Conservation (phyloP, 1,140 invertebrate species). For the Drosophila nikananu region DNA sequence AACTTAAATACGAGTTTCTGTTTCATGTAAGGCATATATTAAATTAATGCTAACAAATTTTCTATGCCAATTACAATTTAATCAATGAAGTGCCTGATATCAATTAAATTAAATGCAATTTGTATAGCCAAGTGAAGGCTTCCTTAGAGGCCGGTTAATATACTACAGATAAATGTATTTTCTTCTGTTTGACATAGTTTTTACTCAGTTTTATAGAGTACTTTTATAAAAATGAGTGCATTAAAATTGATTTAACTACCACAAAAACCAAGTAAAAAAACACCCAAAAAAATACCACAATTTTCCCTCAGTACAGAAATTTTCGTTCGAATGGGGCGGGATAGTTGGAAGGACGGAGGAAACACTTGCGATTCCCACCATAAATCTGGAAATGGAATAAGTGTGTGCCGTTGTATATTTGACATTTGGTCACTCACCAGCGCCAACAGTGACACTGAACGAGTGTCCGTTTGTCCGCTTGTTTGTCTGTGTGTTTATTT, state of each 20-base stretch:
- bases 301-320: slow-evolving; percentile 14
- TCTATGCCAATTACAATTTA: background rate
- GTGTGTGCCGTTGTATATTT: slow-evolving; percentile 75
- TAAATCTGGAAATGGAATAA: slow-evolving; percentile 82
- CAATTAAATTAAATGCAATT: background rate
- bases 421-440: slow-evolving; percentile 77
- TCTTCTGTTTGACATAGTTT: background rate
- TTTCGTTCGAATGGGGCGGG: slow-evolving; percentile 4
- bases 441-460: slow-evolving; percentile 51
- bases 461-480: slow-evolving; percentile 29
- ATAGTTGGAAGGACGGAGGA: slow-evolving; percentile 21
- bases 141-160: too few relatives aligned
- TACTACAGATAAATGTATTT: too few relatives aligned
- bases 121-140: too few relatives aligned
- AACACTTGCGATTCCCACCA: slow-evolving; percentile 53
- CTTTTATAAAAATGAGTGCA: background rate
- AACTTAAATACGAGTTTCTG: too few relatives aligned
- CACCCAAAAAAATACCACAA: background rate
- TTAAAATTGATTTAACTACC: background rate
- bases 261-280: too few relatives aligned
- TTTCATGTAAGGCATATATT: background rate
- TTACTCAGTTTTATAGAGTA: too few relatives aligned
- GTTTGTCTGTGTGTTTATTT: slow-evolving; percentile 14
- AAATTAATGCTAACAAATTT: background rate
- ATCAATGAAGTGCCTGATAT: background rate